These are phyloP conservation scores for Machimus rusticus DNA, from an alignment of 2,888 invertebrate species.

Conservation along the genomic window DNA sequence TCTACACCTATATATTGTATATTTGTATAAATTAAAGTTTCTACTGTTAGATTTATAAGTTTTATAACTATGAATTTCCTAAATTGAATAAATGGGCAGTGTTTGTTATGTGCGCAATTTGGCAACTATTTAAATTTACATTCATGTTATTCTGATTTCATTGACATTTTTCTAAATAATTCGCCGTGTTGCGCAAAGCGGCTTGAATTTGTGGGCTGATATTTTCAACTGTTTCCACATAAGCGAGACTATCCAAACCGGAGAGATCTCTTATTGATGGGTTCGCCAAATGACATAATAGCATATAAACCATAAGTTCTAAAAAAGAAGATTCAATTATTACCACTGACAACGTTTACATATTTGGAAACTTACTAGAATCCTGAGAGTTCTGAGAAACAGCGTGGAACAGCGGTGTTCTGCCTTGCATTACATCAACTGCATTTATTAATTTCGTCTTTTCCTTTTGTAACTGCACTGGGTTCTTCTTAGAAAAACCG, in stretches of 20 bases:
- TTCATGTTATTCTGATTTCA: not conserved
- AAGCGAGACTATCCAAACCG: conserved; percentile 56
- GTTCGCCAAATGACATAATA: conserved; percentile 51
- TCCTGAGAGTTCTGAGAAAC: conserved; percentile 54
- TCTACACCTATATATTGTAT: not conserved
- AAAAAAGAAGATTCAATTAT: not conserved
- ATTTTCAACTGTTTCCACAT: conserved; percentile 50
- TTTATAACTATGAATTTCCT: not conserved
- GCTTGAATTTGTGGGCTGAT: not conserved
- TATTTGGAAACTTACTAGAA: conserved; percentile 50
- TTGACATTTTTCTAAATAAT: not conserved
- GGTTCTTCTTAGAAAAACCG: not conserved
- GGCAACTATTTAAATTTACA: not conserved
- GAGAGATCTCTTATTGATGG: conserved; percentile 56
- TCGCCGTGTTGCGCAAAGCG: not conserved
- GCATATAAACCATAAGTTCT: conserved; percentile 41
- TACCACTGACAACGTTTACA: not conserved
- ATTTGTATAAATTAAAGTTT: not conserved
- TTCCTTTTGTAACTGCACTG: conserved; percentile 10
- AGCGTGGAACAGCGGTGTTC: conserved; percentile 56
- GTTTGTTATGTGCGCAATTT: not conserved
- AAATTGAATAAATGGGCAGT: not conserved
- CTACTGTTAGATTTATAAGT: not conserved
- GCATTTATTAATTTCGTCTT: conserved; percentile 55
- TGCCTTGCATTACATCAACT: conserved; percentile 55